These are phyloP conservation scores for Troides aeacus DNA, from an alignment of 2,888 invertebrate species.

Conservation along the genomic window DNA sequence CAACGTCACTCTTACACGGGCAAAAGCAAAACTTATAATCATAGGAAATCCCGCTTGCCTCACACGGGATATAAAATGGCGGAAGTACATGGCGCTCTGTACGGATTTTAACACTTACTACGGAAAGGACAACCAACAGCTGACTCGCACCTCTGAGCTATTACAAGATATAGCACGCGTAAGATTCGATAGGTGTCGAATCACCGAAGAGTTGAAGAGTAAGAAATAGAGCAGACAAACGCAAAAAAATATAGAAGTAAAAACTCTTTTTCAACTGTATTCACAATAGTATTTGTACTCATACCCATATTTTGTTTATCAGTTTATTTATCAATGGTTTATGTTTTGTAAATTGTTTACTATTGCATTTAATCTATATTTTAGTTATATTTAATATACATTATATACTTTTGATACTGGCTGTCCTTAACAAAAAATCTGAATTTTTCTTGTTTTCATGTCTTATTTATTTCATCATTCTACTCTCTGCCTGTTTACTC, in stretches of 20 bases:
- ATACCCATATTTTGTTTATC: not conserved
- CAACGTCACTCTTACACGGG: slow-evolving; percentile 86
- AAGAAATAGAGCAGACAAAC: slow-evolving; percentile 13
- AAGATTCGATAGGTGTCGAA: slow-evolving; percentile 46
- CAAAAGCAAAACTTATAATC: slow-evolving; percentile 82
- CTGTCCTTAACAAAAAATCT: not conserved
- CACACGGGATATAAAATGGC: slow-evolving; percentile 58
- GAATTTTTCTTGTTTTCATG: not conserved
- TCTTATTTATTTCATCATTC: not conserved
- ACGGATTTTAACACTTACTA: slow-evolving; percentile 50
- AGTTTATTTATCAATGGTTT: not conserved
- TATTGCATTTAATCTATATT: not conserved
- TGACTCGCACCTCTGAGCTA: slow-evolving; percentile 43
- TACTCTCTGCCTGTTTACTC: not conserved
- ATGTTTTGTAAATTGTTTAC: no score
- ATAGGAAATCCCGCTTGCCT: slow-evolving; percentile 74
- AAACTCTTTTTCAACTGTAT: not conserved
- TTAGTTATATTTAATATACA: not conserved
- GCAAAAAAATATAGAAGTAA: not conserved
- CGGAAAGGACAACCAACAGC: slow-evolving; percentile 53
- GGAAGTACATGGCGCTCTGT: slow-evolving; percentile 61
- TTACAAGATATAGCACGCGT: slow-evolving; percentile 46
- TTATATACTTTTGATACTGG: not conserved
- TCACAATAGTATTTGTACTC: not conserved
- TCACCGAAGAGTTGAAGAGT: slow-evolving; percentile 41